Percentiles rank a stretch among this genome's conserved stretches.
Evolutionary conservation across 2,113 vertebrate genomes (phyloP).

Genomic region (Aptenodytes forsteri): DNA sequence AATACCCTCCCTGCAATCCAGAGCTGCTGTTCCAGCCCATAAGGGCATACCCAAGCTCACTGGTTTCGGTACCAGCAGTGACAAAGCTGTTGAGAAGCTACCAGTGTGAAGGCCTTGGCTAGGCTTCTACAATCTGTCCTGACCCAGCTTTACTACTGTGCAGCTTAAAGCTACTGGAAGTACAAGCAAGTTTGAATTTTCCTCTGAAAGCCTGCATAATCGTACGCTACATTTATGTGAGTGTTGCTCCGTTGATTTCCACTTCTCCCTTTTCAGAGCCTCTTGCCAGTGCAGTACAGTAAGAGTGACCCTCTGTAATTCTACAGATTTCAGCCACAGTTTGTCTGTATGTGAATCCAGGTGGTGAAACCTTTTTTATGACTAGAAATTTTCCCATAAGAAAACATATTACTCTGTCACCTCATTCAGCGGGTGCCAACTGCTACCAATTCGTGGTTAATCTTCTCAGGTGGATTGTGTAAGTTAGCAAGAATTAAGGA

Average conservation of each 20-base stretch:
- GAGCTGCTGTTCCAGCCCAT: background rate
- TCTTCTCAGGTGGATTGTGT: background rate
- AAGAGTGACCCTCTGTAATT: background rate
- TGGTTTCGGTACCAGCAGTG: background rate
- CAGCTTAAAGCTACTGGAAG: background rate
- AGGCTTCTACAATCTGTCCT: background rate
- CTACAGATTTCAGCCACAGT: background rate
- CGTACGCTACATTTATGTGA: background rate
- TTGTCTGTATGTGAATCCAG: background rate
- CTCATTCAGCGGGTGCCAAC: background rate
- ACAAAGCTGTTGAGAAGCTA: background rate
- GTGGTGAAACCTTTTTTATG: background rate
- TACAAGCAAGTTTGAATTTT: background rate
- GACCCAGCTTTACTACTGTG: background rate
- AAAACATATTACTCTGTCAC: background rate
- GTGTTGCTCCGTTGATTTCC: background rate
- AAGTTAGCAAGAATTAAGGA: background rate
- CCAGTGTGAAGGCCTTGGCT: background rate
- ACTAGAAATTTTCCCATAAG: background rate
- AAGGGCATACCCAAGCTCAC: background rate
- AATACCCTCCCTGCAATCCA: background rate
- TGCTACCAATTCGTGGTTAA: background rate
- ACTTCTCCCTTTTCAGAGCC: background rate
- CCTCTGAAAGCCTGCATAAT: background rate
- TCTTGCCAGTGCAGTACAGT: background rate